Base-by-base conservation (phyloP, 2,113 vertebrate genomes). In the Ovis canadensis region DNA sequence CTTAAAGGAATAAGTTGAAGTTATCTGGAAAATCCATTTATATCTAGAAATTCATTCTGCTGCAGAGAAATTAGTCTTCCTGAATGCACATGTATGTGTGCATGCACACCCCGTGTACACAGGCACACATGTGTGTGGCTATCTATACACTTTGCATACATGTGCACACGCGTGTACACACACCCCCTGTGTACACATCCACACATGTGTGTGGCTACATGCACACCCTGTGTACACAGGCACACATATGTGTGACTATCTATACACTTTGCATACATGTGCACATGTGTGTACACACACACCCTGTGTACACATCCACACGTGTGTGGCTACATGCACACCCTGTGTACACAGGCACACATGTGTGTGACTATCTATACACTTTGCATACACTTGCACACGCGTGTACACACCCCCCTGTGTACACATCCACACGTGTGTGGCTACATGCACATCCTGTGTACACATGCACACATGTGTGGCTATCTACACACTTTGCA, bases 391-490 rank as follows among this genome's bases (percentile, higher is more conserved):
- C 33, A 64, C 33, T 67, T 67, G 2, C 33, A n/a, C 62, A 67
- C 0, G 0, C n/a, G 62, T n/a, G 2, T 67, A 67, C 33, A 64
- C 27, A 29, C 29, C 7, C 0, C 31, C 31, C 31, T 9, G 31
- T 16, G 16, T 19, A n/a, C 62, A 67, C 33, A 67, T 0, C 9
- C 17, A 21, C 14, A 4, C 48, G 27, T 6, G 3, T 6, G 4
- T n/a, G 50, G 48, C 48, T 27, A 3, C 7, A 15, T 25, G 21
- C 16, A 25, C 16, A 31, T 29, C 50, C 43, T 4, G 45, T 15
- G 19, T 90, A 27, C 60, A 36, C 11, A 9, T 31, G n/a, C 54
- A 27, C 82, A 29, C 54, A 13, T 40, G 43, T 67, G n/a, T 67
- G 33, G 62, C 14, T 62, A 62, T 13, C 16, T 67, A n/a, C 33